These are phyloP conservation scores for Urocynchramus pylzowi DNA, from an alignment of 2,113 vertebrate species.

Conservation along the genomic window DNA sequence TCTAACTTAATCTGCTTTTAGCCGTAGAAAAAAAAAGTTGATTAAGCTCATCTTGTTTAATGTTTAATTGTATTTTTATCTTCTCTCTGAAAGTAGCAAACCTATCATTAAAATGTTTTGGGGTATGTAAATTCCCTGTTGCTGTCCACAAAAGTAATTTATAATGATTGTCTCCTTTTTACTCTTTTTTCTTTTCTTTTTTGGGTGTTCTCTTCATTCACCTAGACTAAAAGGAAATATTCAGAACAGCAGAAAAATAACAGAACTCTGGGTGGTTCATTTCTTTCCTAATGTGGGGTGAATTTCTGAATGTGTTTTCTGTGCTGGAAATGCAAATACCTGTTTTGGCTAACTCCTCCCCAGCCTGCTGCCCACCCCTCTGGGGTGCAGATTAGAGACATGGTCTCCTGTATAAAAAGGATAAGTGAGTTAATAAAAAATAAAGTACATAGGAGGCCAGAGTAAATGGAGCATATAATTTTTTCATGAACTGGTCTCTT, in stretches of 20 bases:
- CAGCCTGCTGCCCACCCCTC: neutral
- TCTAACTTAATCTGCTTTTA: neutral
- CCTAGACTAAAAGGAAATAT: neutral
- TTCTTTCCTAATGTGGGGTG: neutral
- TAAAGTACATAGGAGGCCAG: constrained; percentile 43
- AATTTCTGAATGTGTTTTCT: neutral
- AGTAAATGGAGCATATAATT: constrained; percentile 62
- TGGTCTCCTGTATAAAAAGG: constrained; percentile 9
- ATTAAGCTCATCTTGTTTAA: neutral
- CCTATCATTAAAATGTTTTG: neutral
- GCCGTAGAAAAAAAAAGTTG: neutral
- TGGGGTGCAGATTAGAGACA: neutral
- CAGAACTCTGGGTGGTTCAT: neutral
- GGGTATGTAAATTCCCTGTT: neutral
- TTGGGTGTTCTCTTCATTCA: neutral
- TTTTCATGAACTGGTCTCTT: constrained; percentile 60
- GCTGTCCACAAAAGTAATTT: neutral
- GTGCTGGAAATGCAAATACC: neutral
- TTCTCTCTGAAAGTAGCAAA: neutral
- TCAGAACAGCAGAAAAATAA: neutral
- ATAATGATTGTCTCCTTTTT: neutral
- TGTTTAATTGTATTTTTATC: neutral
- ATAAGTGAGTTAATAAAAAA: constrained; percentile 59
- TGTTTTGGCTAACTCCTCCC: neutral
- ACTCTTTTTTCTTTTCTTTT: fast-evolving